phyloP scores from a whole-genome alignment of 2,888 invertebrate species.

The Dolichomitus sp. region DNA sequence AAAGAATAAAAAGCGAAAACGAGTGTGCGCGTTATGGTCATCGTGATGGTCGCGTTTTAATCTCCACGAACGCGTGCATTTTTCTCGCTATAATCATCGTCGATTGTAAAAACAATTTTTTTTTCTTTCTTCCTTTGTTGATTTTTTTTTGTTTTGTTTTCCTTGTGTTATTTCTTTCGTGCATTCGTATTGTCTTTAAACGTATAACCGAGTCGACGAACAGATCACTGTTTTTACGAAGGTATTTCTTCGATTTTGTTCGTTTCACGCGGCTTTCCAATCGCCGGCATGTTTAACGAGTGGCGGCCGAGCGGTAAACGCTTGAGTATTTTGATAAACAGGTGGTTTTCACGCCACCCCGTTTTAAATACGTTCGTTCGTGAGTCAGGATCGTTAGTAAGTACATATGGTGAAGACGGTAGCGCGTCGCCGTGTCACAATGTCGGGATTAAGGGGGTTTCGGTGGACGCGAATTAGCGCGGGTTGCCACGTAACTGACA shows the following conservation, averaged over 20 bases:
- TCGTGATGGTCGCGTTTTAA: constrained; percentile 25
- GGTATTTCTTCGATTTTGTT: not conserved
- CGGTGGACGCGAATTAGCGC: constrained; percentile 9
- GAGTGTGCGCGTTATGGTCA: constrained; percentile 40
- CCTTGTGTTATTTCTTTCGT: constrained; percentile 34
- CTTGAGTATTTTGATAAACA: constrained; percentile 33
- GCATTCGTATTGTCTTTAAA: constrained; percentile 14
- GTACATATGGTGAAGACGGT: constrained; percentile 17
- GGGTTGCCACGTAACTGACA: constrained; percentile 21
- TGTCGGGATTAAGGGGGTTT: constrained; percentile 5
- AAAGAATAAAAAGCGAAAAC: constrained; percentile 33
- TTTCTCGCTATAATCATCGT: constrained; percentile 38
- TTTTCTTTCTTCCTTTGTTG: constrained; percentile 23
- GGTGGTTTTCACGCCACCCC: constrained; percentile 38
- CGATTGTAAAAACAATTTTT: constrained; percentile 38
- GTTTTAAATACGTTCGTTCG: constrained; percentile 49
- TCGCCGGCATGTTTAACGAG: not conserved
- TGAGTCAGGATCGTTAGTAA: constrained; percentile 30
- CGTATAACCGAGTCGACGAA: constrained; percentile 58
- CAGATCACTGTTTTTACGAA: constrained; percentile 8
- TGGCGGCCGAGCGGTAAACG: constrained; percentile 27
- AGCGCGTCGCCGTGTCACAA: constrained; percentile 15
- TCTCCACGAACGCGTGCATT: constrained; percentile 30
- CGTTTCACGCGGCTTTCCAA: not conserved
- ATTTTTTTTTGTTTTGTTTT: constrained; percentile 31